phyloP scores from a whole-genome alignment of 2,888 invertebrate genomes.

The Pristionchus entomophagus region DNA sequence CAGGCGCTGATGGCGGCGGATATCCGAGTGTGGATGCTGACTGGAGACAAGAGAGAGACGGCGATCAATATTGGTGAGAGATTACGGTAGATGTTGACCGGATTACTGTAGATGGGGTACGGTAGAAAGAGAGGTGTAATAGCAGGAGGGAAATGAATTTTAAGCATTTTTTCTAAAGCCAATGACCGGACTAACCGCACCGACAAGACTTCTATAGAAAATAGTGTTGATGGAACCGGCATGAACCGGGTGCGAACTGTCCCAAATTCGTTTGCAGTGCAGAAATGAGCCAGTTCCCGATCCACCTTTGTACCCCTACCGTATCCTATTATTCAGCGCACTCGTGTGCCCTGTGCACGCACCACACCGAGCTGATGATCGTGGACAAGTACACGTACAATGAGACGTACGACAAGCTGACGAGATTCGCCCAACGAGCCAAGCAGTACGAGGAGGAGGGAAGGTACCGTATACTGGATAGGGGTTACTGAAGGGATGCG shows the following conservation, averaged over 20 bases:
- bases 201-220: too few relatives aligned
- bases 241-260: too few relatives aligned
- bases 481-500: not conserved
- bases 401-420: conserved; percentile 67
- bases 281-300: not conserved
- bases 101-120: not conserved
- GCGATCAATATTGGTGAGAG: conserved; percentile 92
- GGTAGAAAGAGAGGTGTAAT: too few relatives aligned
- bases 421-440: conserved; percentile 45
- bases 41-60: conserved; percentile 99
- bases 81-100: not conserved
- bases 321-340: conserved; percentile 60
- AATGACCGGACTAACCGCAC: too few relatives aligned
- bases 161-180: too few relatives aligned
- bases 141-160: not conserved
- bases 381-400: conserved; percentile 72
- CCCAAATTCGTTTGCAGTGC: too few relatives aligned
- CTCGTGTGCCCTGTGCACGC: conserved; percentile 70
- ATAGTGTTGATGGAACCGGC: too few relatives aligned
- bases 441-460: conserved; percentile 41
- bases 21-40: conserved; percentile 96
- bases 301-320: not conserved
- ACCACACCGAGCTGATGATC: conserved; percentile 64
- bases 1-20: conserved; percentile 92
- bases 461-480: not conserved